These are phyloP conservation scores for Perca schrenkii DNA, from an alignment of 2,113 vertebrate species.

Conservation along the genomic window DNA sequence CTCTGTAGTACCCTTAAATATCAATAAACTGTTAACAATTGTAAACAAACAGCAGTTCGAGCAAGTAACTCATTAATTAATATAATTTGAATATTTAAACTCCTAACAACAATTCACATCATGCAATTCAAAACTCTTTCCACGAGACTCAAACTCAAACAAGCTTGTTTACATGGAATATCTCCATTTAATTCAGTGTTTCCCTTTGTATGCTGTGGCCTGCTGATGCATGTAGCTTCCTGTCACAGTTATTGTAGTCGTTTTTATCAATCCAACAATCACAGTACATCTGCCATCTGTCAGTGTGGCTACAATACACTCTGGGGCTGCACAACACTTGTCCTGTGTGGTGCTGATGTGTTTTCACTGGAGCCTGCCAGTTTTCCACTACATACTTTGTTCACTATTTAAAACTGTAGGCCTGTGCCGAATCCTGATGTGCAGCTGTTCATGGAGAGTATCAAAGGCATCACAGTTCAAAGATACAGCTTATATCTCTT, in stretches of 20 bases:
- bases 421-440: neutral
- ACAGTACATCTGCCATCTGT: slow-evolving; percentile 67
- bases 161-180: slow-evolving; percentile 53
- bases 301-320: slow-evolving; percentile 54
- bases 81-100: neutral
- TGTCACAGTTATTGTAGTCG: slow-evolving; percentile 50
- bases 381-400: slow-evolving; percentile 55
- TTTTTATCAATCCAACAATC: slow-evolving; percentile 71
- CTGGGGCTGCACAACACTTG: slow-evolving; percentile 41
- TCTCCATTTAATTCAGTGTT: slow-evolving; percentile 40
- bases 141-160: slow-evolving; percentile 15
- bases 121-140: slow-evolving; percentile 34
- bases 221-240: slow-evolving; percentile 68
- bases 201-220: slow-evolving; percentile 49
- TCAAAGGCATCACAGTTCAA: slow-evolving; percentile 30
- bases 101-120: neutral
- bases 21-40: neutral
- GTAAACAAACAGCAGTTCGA: neutral
- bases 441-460: slow-evolving; percentile 37
- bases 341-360: slow-evolving; percentile 48
- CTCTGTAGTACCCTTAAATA: neutral
- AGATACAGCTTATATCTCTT: neutral
- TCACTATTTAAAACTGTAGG: slow-evolving; percentile 32
- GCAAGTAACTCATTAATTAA: neutral
- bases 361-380: slow-evolving; percentile 60